These are phyloP conservation scores for Serripes groenlandicus DNA, from an alignment of 2,888 invertebrate species.

Conservation along the genomic window DNA sequence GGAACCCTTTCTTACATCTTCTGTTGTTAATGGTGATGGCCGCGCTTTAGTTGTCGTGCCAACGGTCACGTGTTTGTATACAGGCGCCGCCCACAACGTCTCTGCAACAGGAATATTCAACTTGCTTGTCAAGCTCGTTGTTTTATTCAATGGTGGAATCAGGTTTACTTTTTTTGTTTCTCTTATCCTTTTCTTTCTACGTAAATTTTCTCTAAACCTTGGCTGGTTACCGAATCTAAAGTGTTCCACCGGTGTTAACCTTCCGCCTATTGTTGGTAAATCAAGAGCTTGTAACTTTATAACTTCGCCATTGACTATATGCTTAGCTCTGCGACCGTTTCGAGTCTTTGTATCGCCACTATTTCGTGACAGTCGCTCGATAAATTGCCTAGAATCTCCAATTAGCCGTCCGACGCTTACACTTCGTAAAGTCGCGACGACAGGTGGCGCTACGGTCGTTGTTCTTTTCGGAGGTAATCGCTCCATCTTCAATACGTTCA, in stretches of 20 bases:
- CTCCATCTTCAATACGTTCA: no score
- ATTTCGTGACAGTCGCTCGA: not conserved
- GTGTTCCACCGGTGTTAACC: not conserved
- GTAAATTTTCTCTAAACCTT: not conserved
- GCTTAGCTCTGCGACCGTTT: not conserved
- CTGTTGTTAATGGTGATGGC: not conserved
- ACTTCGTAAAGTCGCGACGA: not conserved
- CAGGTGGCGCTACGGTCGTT: not conserved
- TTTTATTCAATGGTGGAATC: not conserved
- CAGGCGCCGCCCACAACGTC: not conserved
- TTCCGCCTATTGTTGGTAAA: constrained; percentile 8
- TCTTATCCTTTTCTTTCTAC: not conserved
- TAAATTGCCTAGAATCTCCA: not conserved
- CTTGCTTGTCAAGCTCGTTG: not conserved
- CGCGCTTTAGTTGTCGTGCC: not conserved
- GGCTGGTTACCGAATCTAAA: not conserved
- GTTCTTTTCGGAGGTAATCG: not conserved
- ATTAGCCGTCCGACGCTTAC: not conserved
- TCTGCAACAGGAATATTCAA: not conserved
- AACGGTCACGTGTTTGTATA: not conserved
- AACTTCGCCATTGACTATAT: not conserved
- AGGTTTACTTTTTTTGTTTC: not conserved
- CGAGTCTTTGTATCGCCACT: not conserved
- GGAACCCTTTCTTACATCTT: not conserved
- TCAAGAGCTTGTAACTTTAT: constrained; percentile 7